phyloP scores from a whole-genome alignment of 2,888 invertebrate genomes.

The Brachyopa scutellaris region DNA sequence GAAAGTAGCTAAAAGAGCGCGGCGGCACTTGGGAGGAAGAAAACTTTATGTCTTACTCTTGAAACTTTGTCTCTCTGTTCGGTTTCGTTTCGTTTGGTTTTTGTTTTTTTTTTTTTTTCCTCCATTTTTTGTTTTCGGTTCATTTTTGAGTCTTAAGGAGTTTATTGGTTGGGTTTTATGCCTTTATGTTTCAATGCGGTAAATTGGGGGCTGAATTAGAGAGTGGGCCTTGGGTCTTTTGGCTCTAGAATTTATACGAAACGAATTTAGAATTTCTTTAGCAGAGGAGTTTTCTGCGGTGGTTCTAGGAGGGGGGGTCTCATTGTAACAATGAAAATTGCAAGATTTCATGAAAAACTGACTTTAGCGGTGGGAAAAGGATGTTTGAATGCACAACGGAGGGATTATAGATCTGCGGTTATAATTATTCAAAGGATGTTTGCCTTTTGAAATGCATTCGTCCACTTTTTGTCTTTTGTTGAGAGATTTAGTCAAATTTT shows the following conservation, averaged over 20 bases:
- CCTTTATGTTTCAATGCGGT: slow-evolving; percentile 45
- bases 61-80: slow-evolving; percentile 16
- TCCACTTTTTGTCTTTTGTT: no score
- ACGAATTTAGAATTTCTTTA: no score
- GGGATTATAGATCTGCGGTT: background rate
- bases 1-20: background rate
- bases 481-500: no score
- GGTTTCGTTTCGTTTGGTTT: background rate
- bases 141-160: slow-evolving; percentile 11
- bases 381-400: background rate
- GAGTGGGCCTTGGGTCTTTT: background rate
- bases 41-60: slow-evolving; percentile 50
- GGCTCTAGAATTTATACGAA: no score
- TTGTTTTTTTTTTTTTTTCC: background rate
- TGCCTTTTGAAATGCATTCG: no score
- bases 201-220: slow-evolving; percentile 10
- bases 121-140: background rate
- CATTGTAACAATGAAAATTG: background rate
- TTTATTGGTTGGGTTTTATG: slow-evolving; percentile 41
- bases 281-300: background rate
- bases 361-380: background rate
- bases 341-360: background rate
- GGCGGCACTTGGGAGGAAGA: background rate
- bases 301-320: background rate
- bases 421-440: slow-evolving; percentile 23